A percentile compares a stretch with the other conserved stretches of the same genome.
phyloP scores from a whole-genome alignment of 2,888 invertebrate genomes.

The Andrena dorsata region DNA sequence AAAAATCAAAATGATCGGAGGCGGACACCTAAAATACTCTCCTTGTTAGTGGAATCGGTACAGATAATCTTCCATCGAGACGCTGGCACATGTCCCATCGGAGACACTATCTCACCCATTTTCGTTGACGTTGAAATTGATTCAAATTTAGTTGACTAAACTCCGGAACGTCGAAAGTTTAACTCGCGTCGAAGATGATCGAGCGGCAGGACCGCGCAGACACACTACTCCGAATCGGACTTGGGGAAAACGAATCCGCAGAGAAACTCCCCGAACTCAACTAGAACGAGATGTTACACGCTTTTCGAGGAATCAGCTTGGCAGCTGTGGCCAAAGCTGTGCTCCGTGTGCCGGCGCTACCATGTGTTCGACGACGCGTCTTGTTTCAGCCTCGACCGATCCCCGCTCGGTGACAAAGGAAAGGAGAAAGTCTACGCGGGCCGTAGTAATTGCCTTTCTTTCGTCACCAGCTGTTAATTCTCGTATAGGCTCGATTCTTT shows the following conservation, averaged over 20 bases:
- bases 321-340: slow-evolving; percentile 28
- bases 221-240: background rate
- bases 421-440: slow-evolving; percentile 31
- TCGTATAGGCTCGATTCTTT: background rate
- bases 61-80: background rate
- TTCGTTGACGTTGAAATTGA: background rate
- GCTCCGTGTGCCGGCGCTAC: slow-evolving; percentile 1
- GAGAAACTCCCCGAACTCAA: background rate
- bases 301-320: slow-evolving; percentile 12
- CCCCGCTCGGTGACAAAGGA: slow-evolving; percentile 23
- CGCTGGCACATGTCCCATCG: background rate
- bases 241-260: background rate
- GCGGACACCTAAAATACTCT: too few species aligned
- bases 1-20: too few species aligned
- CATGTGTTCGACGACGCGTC: slow-evolving; percentile 38
- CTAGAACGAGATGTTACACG: background rate
- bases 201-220: background rate
- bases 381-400: slow-evolving; percentile 27
- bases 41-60: background rate
- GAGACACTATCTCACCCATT: background rate
- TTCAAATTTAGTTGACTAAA: too few species aligned
- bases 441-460: slow-evolving; percentile 18
- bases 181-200: slow-evolving; percentile 4
- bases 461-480: slow-evolving; percentile 7
- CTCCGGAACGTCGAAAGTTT: background rate